These are phyloP conservation scores for Dicentrarchus labrax DNA, from an alignment of 2,113 vertebrate genomes.

Conservation along the genomic window DNA sequence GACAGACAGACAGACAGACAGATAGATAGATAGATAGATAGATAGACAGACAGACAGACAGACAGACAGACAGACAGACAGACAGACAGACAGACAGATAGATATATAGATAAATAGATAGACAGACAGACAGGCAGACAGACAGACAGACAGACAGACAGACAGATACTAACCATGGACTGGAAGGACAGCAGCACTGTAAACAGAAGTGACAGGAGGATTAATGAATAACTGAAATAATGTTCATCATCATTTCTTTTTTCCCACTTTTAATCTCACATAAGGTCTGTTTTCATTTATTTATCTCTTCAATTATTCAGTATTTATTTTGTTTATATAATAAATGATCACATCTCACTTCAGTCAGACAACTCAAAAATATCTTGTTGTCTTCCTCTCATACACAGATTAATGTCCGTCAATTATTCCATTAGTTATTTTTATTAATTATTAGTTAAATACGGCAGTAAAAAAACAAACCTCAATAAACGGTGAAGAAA, in stretches of 20 bases:
- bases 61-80: not conserved
- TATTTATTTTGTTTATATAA: not conserved
- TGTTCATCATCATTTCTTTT: not conserved
- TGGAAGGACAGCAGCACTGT: slow-evolving; percentile 36
- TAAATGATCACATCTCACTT: no score
- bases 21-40: not conserved
- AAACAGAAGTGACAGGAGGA: slow-evolving; percentile 24
- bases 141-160: not conserved
- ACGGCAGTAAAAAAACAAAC: no score
- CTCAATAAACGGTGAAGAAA: no score
- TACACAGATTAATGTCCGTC: no score
- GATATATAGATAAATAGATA: not conserved
- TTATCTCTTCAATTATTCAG: not conserved
- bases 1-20: not conserved
- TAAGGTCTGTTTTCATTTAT: not conserved
- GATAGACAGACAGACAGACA: no score
- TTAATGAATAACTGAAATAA: slow-evolving; percentile 3
- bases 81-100: not conserved
- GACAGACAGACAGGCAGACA: not conserved
- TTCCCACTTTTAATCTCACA: not conserved
- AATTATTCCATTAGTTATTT: no score
- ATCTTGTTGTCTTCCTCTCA: not conserved
- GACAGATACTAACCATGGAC: slow-evolving; percentile 31
- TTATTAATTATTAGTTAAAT: no score
- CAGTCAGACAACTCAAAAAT: not conserved